Evolutionary conservation across 2,113 vertebrate genomes (phyloP), one percentile per base, ranked within the genome.

Genomic region (Fukomys damarensis): DNA sequence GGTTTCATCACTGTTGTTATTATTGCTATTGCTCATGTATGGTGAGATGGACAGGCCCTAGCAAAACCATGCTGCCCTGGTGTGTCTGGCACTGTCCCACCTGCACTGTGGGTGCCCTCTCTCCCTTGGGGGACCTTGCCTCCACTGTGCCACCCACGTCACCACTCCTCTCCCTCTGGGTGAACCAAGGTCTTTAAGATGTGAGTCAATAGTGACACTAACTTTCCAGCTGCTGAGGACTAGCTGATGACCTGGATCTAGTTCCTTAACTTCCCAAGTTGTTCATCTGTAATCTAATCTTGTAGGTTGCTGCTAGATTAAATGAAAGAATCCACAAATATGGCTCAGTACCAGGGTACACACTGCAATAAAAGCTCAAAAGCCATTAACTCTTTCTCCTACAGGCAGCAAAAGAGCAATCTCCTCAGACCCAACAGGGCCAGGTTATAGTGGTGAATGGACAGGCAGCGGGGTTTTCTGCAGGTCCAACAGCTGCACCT

Each of bases 361-460:
- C 43, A 68, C 14, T 35, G 14, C 24, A 43, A 46, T 32, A 72
- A 74, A 46, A 32, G 28, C 22, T 92, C 52, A 52, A 41, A 92
- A 56, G 80, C 26, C 66, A 38, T 13, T 9, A 14, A 2, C 30
- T 82, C 79, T 85, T 81, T 81, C 35, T 72, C 38, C 30, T 56
- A 43, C 0, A 86, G 43, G 46, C 35, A 70, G 54, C 54, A 56
- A 66, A 35, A 77, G 14, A 49, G 43, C 49, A 93, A 79, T 59
- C 43, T 0, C 6, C 38, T 0, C 12, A 35, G 63, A 52, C 35
- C 17, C 46, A 14, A 4, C 1, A 11, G 5, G 41, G 22, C 32
- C 28, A 63, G 61, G 7, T 4, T 82, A n/a, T 63, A 22, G 7
- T 0, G 12, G 10, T 13, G 32, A 22, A 30, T 10, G 38, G 52